Evolutionary conservation across 1,140 invertebrate genomes (phyloP), one percentile per base, ranked within the genome.

Genomic region (Zaprionus ornatus): DNA sequence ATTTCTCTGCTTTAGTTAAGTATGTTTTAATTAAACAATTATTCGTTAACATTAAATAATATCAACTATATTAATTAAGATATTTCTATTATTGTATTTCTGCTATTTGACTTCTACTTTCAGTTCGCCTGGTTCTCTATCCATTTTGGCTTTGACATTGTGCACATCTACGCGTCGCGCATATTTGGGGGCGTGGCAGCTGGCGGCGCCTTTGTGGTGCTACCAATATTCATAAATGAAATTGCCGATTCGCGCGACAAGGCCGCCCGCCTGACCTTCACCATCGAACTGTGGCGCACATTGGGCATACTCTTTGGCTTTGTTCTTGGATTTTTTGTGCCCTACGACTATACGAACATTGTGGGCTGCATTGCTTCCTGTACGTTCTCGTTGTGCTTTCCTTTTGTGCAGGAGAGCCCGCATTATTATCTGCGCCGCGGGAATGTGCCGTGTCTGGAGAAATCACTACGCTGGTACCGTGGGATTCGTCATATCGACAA

Each of bases 381-480:
- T 52, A 78, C 91, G 19, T 95, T 95, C 80, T 90, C 94, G 12
- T 70, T 94, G 42, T 86, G 90, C 7, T 95, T 95, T 71, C 92
- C 94, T 27, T 95, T 94, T 76, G 90, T 94, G 45, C 94, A 94
- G 27, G 94, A 95, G 92, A 95, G 94, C 66, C 94, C 94, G n/a
- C 94, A 95, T 73, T 94, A 93, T 74, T 94, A 94, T 65, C 79
- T 94, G 60, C 94, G 94, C 56, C 94, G 93, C 57, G 93, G 93
- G 50, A 91, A 94, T 63, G 85, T 92, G n/a, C 82, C 93, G 35
- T 86, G 92, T 63, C 91, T 94, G 64, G 94, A 94, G 82, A 92
- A 93, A 50, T 93, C 94, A 1, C 83, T 95, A 45, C 93, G 93
- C 67, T 93, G 92, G 81, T 90, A 94, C 71, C 92, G 94, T 0